Evolutionary conservation across 2,888 invertebrate genomes (phyloP), one percentile per base, ranked within the genome.

Genomic region (Druceiella hillmani): DNA sequence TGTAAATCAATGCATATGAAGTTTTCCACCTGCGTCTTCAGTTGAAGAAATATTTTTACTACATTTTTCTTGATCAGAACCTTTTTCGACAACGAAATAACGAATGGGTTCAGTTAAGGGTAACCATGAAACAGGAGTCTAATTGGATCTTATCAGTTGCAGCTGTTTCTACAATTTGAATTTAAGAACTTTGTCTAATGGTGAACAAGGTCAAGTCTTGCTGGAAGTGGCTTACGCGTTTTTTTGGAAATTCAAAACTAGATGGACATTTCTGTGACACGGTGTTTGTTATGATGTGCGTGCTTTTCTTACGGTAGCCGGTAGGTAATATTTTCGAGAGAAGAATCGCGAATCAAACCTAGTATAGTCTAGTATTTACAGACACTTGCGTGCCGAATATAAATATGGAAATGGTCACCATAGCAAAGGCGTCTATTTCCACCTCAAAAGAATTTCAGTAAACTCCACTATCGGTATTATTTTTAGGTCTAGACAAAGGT

Each of bases 1-100:
- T n/a, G 29, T 36, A 29, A 27, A n/a, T n/a, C n/a, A n/a, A n/a
- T n/a, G n/a, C n/a, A 11, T 14, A 36, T 36, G 28, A 36, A 36
- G 29, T 36, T 36, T 36, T 36, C 35, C 28, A 28, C 35, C 35
- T 36, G 35, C 35, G 35, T 36, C 35, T 36, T 36, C 29, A 36
- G 36, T 36, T 14, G 36, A 36, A 36, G 9, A 36, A 36, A 36
- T 13, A 36, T 17, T 28, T 36, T 36, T 12, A 36, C 36, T 36
- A 36, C 36, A 10, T 36, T 29, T 30, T n/a, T n/a, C n/a, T n/a
- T n/a, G n/a, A n/a, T n/a, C n/a, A n/a, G n/a, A n/a, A n/a, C n/a
- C 36, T 17, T 36, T 36, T 24, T 36, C 36, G 17, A 36, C 29
- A 36, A 36, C 29, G 36, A 36, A 36, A 29, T 30, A 36, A 36